These are phyloP conservation scores for Dynastes tityus DNA, from an alignment of 2,888 invertebrate genomes.

Conservation along the genomic window DNA sequence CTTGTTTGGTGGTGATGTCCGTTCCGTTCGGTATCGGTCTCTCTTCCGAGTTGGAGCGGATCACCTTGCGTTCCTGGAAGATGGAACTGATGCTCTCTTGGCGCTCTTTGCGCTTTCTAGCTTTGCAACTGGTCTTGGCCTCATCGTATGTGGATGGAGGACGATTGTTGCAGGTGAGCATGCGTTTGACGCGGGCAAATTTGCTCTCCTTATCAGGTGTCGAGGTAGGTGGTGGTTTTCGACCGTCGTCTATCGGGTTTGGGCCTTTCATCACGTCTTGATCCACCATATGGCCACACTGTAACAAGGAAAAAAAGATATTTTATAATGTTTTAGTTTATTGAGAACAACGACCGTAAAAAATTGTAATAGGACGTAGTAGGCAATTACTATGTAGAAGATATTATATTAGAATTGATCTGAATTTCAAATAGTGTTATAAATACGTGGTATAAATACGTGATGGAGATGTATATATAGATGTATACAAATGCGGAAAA, in stretches of 20 bases:
- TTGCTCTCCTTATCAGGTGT: slow-evolving; percentile 60
- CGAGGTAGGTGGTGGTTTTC: slow-evolving; percentile 55
- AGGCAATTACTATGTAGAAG: too few relatives aligned
- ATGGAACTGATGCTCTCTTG: slow-evolving; percentile 75
- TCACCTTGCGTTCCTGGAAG: slow-evolving; percentile 76
- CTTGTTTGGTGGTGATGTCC: slow-evolving; percentile 58
- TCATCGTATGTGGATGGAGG: slow-evolving; percentile 65
- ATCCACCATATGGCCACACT: slow-evolving; percentile 64
- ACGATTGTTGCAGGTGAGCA: slow-evolving; percentile 59
- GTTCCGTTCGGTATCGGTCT: slow-evolving; percentile 68
- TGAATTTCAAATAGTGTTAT: too few relatives aligned
- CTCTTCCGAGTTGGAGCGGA: slow-evolving; percentile 77
- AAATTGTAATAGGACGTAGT: too few relatives aligned
- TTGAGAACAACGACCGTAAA: too few relatives aligned
- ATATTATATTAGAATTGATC: too few relatives aligned
- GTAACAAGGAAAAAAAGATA: slow-evolving; percentile 46
- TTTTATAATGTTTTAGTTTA: too few relatives aligned
- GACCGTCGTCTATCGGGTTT: slow-evolving; percentile 57
- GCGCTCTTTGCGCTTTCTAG: slow-evolving; percentile 77
- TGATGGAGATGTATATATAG: too few relatives aligned
- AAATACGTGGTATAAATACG: too few relatives aligned
- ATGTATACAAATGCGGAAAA: too few relatives aligned
- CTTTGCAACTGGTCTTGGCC: slow-evolving; percentile 67
- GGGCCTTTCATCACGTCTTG: slow-evolving; percentile 64
- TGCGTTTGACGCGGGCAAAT: slow-evolving; percentile 63